Evolutionary conservation across 2,113 vertebrate genomes (phyloP), one percentile per base, ranked within the genome.

Genomic region (Pyxicephalus adspersus): DNA sequence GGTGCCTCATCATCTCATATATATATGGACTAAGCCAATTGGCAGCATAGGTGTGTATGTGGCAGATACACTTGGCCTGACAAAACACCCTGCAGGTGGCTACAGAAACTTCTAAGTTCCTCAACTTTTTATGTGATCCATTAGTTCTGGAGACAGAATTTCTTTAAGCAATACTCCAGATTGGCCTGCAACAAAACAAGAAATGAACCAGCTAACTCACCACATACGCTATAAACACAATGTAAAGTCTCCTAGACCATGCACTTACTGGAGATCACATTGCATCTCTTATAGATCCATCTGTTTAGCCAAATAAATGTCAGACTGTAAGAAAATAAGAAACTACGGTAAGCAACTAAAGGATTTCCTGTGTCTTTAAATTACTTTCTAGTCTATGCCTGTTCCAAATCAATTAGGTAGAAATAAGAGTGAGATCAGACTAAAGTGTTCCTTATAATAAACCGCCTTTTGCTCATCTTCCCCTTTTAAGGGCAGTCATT

Each of bases 401-500:
- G 38, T 55, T 25, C 51, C 51, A 65, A 45, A 25, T 52, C 11
- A 19, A 25, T 45, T 54, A 64, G 45, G 64, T 28, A 57, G 52
- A 68, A 52, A 45, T 71, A 61, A 58, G 13, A 75, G 58, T 55
- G 15, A 20, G 50, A 22, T 28, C 25, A 54, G 58, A n/a, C 63
- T 54, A 15, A 20, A 55, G 28, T 31, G 65, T 50, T 60, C 23
- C 64, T 68, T 78, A 70, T 38, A 68, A 20, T 68, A 45, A 68
- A 23, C 31, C 28, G 28, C 29, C 77, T 25, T 79, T 28, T 58
- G 50, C 64, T 19, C 51, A 57, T 68, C 64, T 79, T 68, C 65
- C 54, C 77, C 77, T 58, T 68, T 58, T 68, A 79, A 58, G 77
- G 77, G 22, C 58, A 76, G 22, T 57, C 64, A 60, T 58, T 79